Evolutionary conservation across 2,113 vertebrate genomes (phyloP).

Genomic region (Notothenia rossii): DNA sequence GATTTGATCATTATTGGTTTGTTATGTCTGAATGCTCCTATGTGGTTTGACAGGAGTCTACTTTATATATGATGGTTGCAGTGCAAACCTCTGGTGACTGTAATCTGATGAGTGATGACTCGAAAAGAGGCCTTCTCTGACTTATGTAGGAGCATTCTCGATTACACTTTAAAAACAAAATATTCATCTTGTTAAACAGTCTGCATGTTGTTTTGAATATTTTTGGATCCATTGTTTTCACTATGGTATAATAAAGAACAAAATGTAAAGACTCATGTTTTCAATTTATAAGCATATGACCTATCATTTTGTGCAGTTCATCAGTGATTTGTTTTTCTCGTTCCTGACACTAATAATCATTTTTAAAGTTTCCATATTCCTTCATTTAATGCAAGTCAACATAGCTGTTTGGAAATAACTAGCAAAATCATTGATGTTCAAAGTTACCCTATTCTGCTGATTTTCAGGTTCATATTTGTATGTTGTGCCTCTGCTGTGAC

Average conservation of each 20-base stretch:
- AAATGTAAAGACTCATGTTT: not conserved
- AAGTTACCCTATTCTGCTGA: not conserved
- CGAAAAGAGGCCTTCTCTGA: conserved; percentile 33
- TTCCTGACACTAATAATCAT: not conserved
- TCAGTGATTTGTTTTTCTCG: not conserved
- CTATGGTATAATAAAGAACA: not conserved
- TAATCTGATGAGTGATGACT: conserved; percentile 49
- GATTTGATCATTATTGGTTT: too few species aligned
- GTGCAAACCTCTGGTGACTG: conserved; percentile 66
- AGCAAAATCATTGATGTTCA: not conserved
- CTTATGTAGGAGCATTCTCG: conserved; percentile 28
- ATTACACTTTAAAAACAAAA: not conserved
- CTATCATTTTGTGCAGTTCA: not conserved
- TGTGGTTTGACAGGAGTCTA: conserved; percentile 9
- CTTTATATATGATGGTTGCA: conserved; percentile 67
- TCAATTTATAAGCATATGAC: not conserved
- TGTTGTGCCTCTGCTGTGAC: too few species aligned
- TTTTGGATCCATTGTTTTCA: not conserved
- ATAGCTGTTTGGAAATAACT: not conserved
- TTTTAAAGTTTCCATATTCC: not conserved
- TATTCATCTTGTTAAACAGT: not conserved
- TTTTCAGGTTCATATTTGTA: too few species aligned
- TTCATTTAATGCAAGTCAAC: too few species aligned
- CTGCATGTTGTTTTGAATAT: conserved; percentile 2
- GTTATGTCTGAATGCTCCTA: conserved; percentile 16